Evolutionary conservation across 2,113 vertebrate species (phyloP).

Genomic region (Madoqua kirkii): DNA sequence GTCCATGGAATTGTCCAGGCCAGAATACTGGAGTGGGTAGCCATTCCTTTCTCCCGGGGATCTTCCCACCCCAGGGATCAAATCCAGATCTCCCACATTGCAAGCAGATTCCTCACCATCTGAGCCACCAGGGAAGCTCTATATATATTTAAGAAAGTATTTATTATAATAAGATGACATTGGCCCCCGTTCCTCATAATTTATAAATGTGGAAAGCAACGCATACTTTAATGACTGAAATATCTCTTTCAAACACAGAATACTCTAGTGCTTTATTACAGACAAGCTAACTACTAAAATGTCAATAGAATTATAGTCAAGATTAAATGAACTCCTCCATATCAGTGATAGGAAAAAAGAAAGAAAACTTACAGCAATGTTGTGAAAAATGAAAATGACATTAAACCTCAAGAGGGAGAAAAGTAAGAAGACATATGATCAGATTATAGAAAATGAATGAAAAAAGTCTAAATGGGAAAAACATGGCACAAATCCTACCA

Average conservation of each 20-base stretch:
- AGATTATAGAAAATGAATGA: not conserved
- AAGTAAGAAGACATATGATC: not conserved
- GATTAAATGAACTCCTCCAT: not conserved
- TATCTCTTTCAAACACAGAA: not conserved
- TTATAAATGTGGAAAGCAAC: not conserved
- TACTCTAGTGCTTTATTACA: not conserved
- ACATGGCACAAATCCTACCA: not conserved
- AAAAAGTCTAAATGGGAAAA: not conserved
- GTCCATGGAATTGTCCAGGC: not conserved
- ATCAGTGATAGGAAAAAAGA: not conserved
- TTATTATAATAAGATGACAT: not conserved
- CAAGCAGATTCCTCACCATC: not conserved
- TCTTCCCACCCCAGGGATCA: not conserved
- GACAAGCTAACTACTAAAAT: not conserved
- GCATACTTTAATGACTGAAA: not conserved
- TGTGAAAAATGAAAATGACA: conserved; percentile 17
- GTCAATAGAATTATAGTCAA: conserved; percentile 21
- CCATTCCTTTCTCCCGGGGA: not conserved
- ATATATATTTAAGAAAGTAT: not conserved
- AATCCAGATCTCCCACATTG: not conserved
- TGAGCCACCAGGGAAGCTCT: not conserved
- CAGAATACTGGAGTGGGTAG: not conserved
- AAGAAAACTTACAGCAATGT: not conserved
- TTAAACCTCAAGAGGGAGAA: not conserved
- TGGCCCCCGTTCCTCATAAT: not conserved